Evolutionary conservation across 2,113 vertebrate genomes (phyloP), one percentile per base, ranked within the genome.

Genomic region (Sylvia atricapilla): DNA sequence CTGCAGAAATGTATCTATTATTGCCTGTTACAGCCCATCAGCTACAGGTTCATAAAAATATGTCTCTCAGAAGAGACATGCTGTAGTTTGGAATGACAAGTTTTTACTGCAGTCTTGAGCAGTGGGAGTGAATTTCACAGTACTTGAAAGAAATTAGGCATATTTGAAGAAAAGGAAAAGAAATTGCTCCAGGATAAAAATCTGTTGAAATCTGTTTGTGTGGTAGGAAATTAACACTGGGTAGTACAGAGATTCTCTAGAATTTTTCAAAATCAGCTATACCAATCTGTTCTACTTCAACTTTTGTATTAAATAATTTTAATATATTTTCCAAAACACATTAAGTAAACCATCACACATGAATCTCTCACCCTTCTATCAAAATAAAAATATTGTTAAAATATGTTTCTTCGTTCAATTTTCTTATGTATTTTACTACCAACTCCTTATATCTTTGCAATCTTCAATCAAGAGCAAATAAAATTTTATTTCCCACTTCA

Each of bases 61-160:
- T 47, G 55, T 60, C 21, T 80, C 59, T 82, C 41, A 63, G 55
- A 92, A 88, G 55, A 60, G 19, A 64, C 19, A 31, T 46, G 28
- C 10, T 68, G 4, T 59, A 55, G 35, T 76, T 86, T 86, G 27
- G 37, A 88, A 80, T 88, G 37, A 76, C 63, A 60, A 59, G 18
- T 55, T 94, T 90, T 93, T 84, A 87, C 43, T 77, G 87, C 64
- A 81, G 47, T 83, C 23, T 91, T 67, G 27, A 94, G 70, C n/a
- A 87, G 33, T 67, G 64, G 78, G 62, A 89, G 33, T 87, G 69
- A 87, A 68, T 94, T 89, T 89, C 62, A 68, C 39, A 52, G 15
- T 33, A 44, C 56, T 63, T 47, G 58, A 79, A 94, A 72, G 24
- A 81, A 75, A 87, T 25, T 15, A 63, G 15, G 43, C 47, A 84